phyloP scores from a whole-genome alignment of 1,140 invertebrate species.

The Ylistrum balloti region DNA sequence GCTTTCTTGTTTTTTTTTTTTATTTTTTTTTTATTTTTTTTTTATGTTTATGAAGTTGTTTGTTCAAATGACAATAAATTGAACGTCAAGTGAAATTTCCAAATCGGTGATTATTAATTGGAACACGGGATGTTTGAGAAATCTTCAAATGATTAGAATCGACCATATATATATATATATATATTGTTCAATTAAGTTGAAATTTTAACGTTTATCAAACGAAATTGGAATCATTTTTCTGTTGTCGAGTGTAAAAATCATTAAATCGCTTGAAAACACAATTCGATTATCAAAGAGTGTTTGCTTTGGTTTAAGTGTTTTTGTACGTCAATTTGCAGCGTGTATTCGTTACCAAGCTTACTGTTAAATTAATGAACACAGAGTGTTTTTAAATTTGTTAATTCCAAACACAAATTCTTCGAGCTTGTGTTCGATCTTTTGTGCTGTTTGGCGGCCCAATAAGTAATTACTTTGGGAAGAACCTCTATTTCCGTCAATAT shows the following conservation, averaged over 20 bases:
- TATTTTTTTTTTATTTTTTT: no score
- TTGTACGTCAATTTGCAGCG: background rate
- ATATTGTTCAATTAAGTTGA: background rate
- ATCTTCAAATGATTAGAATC: no score
- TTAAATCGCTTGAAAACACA: background rate
- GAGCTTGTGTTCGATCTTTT: no score
- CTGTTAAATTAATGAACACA: background rate
- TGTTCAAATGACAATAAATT: background rate
- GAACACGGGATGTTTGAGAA: background rate
- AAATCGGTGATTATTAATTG: background rate
- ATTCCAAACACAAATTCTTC: no score
- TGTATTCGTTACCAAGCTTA: background rate
- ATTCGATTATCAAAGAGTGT: background rate
- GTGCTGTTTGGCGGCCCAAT: no score
- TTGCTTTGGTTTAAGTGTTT: background rate
- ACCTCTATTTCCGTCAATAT: no score
- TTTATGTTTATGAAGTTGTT: no score
- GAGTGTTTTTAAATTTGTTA: no score
- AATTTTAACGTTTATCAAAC: background rate
- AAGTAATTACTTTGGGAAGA: no score
- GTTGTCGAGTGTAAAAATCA: background rate
- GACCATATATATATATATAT: no score
- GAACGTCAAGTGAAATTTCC: background rate
- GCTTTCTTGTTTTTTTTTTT: no score
- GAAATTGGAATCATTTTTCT: background rate